Evolutionary conservation across 2,113 vertebrate species (phyloP), one percentile per base, ranked within the genome.

Genomic region (Emydura subglobosa): DNA sequence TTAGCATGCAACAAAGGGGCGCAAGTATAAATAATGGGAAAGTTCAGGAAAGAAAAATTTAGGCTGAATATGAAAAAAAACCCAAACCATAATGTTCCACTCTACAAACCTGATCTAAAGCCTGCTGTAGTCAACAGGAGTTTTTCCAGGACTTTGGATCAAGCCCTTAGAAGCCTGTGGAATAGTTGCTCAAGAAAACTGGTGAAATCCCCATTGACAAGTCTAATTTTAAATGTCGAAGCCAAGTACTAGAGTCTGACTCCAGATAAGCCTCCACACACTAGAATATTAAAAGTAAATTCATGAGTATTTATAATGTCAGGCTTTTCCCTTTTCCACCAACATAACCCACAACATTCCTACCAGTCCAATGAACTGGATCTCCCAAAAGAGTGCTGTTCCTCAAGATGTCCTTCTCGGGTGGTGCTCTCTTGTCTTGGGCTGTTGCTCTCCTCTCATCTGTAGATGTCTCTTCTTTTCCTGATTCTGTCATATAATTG

Each of bases 91-190:
- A 91, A 92, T 90, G 4, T 85, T 6, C 54, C 47, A 29, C 51
- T 79, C 83, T 90, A 83, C 94, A 51, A 94, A 86, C 44, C 13
- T 29, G 34, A 84, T 93, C 55, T 90, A 92, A 87, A 94, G 90
- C 68, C 87, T 39, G 25, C 7, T 80, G 89, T 47, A 82, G 61
- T 49, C 42, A 49, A 51, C 21, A 72, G 29, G 44, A 91, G 4
- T 3, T 61, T 91, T 83, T 68, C 59, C 78, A 49, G n/a, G 10
- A 84, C 11, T 68, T 86, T 47, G 80, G 68, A 47, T 72, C 22
- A 21, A 39, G 17, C 29, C 9, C 65, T 57, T 86, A 76, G 85
- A 55, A 72, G 27, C 21, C 65, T 76, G n/a, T 5, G 42, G 59
- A 68, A 88, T 2, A 86, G 49, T 29, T 65, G 80, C 42, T 10